Conservation (phyloP, 2,113 vertebrate genomes). For the Vidua chalybeata region DNA sequence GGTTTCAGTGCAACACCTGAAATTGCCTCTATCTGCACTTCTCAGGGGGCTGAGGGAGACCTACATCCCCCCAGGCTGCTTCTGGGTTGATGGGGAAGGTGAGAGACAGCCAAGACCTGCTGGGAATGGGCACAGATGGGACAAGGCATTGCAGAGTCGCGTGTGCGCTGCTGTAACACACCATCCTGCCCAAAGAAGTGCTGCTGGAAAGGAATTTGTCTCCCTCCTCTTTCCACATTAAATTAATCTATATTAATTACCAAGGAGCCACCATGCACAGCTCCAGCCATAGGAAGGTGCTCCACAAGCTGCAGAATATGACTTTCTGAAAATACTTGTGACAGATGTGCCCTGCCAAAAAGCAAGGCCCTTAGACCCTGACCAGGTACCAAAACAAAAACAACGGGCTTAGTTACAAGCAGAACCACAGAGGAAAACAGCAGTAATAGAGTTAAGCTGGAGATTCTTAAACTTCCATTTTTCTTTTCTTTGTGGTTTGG, state of each 20-base stretch:
- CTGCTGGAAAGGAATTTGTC: not conserved
- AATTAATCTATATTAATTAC: not conserved
- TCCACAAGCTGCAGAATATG: not conserved
- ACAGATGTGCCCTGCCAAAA: not conserved
- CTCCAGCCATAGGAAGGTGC: not conserved
- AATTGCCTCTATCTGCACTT: not conserved
- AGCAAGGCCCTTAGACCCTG: not conserved
- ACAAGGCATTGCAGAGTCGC: not conserved
- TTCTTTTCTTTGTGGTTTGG: not conserved
- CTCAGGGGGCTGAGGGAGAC: not conserved
- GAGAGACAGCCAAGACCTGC: not conserved
- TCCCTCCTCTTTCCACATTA: not conserved
- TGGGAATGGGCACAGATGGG: not conserved
- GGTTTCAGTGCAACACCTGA: not conserved
- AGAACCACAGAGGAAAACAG: not conserved
- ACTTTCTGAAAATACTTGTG: not conserved
- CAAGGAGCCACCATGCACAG: fast-evolving
- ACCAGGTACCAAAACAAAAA: not conserved
- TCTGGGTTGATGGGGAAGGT: not conserved
- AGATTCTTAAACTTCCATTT: not conserved
- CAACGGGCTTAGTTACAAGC: fast-evolving
- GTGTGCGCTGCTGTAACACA: not conserved
- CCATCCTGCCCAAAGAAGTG: not conserved
- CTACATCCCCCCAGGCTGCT: not conserved
- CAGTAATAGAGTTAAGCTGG: not conserved